phyloP scores from a whole-genome alignment of 1,140 invertebrate genomes.

The Drosophila obscura region DNA sequence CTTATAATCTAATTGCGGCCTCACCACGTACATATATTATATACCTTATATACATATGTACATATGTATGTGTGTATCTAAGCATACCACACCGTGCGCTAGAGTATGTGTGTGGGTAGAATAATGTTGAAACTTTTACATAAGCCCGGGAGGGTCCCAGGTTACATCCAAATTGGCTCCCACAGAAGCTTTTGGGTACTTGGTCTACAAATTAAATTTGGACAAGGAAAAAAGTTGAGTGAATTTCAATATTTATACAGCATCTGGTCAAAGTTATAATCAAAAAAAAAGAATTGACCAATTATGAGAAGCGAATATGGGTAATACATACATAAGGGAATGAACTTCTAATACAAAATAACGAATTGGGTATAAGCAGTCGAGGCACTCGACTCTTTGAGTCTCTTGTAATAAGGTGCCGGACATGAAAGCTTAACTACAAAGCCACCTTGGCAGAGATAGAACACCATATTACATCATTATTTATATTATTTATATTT shows the following conservation, averaged over 20 bases:
- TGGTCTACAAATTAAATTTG: conserved; percentile 69
- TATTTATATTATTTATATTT: no score
- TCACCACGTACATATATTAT: conserved; percentile 51
- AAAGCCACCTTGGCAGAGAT: no score
- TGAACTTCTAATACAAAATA: no score
- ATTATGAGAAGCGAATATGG: no score
- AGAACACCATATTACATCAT: no score
- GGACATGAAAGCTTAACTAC: no score
- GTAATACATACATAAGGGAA: no score
- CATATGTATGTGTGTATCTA: conserved; percentile 5
- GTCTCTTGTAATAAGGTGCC: no score
- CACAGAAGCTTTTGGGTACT: conserved; percentile 54
- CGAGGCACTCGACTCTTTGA: no score
- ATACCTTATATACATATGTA: conserved; percentile 10
- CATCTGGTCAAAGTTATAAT: conserved; percentile 65
- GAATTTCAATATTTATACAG: conserved; percentile 56
- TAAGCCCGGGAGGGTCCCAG: conserved; percentile 38
- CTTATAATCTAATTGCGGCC: conserved; percentile 80
- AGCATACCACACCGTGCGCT: not conserved
- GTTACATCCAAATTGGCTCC: conserved; percentile 60
- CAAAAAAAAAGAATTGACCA: conserved; percentile 15
- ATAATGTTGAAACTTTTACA: conserved; percentile 50
- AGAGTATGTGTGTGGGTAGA: conserved; percentile 5
- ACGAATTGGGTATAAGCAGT: no score
- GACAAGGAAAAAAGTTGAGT: conserved; percentile 63